Conservation (phyloP, 2,888 invertebrate genomes). For the Drosophila neonasuta region DNA sequence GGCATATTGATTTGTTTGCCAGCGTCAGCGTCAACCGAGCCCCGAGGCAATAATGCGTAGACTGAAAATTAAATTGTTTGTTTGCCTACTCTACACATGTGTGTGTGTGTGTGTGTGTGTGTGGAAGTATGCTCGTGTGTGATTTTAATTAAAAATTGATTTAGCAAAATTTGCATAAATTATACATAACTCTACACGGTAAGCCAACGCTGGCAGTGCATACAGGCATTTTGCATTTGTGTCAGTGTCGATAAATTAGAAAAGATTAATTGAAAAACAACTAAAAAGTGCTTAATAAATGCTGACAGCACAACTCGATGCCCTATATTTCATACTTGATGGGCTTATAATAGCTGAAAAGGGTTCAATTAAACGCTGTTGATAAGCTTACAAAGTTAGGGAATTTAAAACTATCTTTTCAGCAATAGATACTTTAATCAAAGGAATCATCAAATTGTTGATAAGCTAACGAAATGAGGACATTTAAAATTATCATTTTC, state of each 20-base stretch:
- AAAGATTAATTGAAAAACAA: conserved; percentile 70
- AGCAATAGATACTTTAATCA: too few species aligned
- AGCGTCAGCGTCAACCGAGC: conserved; percentile 29
- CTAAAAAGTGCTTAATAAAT: conserved; percentile 11
- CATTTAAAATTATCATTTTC: too few species aligned
- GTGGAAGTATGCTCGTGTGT: conserved; percentile 29
- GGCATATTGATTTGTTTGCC: conserved; percentile 68
- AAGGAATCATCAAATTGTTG: too few species aligned
- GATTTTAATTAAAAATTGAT: conserved; percentile 75
- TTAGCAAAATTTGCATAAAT: conserved; percentile 74
- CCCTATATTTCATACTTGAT: neutral
- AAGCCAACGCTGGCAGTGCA: conserved; percentile 51
- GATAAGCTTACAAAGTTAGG: neutral
- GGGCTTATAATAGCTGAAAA: neutral
- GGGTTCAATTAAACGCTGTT: neutral
- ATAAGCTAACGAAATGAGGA: too few species aligned
- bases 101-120: conserved; percentile 8
- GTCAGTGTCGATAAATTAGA: conserved; percentile 70
- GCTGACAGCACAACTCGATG: conserved; percentile 12
- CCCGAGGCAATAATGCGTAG: conserved; percentile 38
- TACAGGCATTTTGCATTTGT: conserved; percentile 44
- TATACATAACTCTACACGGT: conserved; percentile 68
- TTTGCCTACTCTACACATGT: conserved; percentile 36
- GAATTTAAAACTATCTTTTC: too few species aligned
- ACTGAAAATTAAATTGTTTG: conserved; percentile 57